Evolutionary conservation across 2,888 invertebrate species (phyloP).

Genomic region (Drosophila kanekoi): DNA sequence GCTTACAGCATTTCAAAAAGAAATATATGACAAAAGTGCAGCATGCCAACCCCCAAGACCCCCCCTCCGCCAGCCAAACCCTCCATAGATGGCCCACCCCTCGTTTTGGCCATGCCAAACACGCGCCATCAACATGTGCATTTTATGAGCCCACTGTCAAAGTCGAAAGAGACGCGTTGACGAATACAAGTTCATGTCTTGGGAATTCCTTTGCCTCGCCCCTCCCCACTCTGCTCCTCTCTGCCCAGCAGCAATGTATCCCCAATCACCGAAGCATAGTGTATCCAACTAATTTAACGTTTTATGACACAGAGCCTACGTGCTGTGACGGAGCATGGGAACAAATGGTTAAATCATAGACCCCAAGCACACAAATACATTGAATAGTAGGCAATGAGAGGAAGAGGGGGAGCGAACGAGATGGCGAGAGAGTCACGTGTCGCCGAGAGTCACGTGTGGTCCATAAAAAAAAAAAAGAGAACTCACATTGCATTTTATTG

Average conservation of each 20-base stretch:
- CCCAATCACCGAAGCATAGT: conserved; percentile 42
- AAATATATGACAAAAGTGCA: conserved; percentile 41
- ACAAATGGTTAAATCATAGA: conserved; percentile 75
- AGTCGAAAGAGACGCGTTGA: conserved; percentile 43
- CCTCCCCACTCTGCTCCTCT: no score
- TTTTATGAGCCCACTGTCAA: conserved; percentile 70
- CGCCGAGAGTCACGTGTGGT: conserved; percentile 60
- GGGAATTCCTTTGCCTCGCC: conserved; percentile 49
- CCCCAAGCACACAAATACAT: conserved; percentile 24
- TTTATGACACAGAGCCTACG: conserved; percentile 76
- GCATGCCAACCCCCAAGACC: conserved; percentile 10
- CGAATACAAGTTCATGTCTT: conserved; percentile 55
- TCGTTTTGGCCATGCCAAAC: conserved; percentile 64
- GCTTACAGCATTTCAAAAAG: conserved; percentile 47
- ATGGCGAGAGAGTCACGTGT: background rate
- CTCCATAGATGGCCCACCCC: background rate
- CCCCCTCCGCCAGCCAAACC: no score
- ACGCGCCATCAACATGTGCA: conserved; percentile 80
- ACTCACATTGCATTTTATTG: conserved; percentile 47
- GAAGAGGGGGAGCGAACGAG: background rate
- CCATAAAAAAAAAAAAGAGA: conserved; percentile 78
- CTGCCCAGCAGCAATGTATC: background rate
- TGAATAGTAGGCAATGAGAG: background rate
- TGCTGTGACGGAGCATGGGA: conserved; percentile 68
- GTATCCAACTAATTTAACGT: conserved; percentile 77